A percentile compares a stretch with the other conserved stretches of the same genome.
phyloP scores from a whole-genome alignment of 2,797 vertebrate genomes.

The Sardinella longiceps region DNA sequence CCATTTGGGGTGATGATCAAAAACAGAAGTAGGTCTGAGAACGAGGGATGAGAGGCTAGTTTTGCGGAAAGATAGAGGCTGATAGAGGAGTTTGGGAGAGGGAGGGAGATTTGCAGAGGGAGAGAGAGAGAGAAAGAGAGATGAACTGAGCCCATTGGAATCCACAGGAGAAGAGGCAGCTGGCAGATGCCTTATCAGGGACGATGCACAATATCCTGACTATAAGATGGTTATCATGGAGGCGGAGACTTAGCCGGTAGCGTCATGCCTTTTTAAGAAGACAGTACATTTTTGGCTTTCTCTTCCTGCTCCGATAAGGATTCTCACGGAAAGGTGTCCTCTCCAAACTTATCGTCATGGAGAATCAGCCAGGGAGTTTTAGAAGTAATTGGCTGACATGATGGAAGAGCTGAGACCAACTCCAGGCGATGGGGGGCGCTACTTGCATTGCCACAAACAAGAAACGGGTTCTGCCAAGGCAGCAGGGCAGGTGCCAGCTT shows the following conservation, averaged over 20 bases:
- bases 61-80: slow-evolving; percentile 2
- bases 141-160: slow-evolving; percentile 47
- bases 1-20: slow-evolving; percentile 73
- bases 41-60: neutral
- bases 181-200: slow-evolving; percentile 69
- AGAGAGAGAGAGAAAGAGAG: slow-evolving; percentile 31
- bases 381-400: slow-evolving; percentile 34
- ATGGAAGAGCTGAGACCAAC: neutral
- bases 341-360: slow-evolving; percentile 48
- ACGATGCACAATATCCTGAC: slow-evolving; percentile 66
- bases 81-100: slow-evolving; percentile 33
- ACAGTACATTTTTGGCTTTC: slow-evolving; percentile 70
- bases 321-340: slow-evolving; percentile 72
- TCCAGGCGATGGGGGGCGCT: slow-evolving; percentile 3
- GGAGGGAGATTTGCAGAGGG: slow-evolving; percentile 23
- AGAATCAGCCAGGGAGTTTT: slow-evolving; percentile 41
- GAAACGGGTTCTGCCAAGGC: neutral
- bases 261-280: slow-evolving; percentile 75
- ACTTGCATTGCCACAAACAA: neutral
- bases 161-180: slow-evolving; percentile 59
- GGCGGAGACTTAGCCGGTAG: slow-evolving; percentile 64
- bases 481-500: slow-evolving; percentile 15
- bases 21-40: slow-evolving; percentile 46
- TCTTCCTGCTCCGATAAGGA: slow-evolving; percentile 72
- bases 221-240: slow-evolving; percentile 64